Evolutionary conservation across 2,888 invertebrate species (phyloP), one percentile per base, ranked within the genome.

Genomic region (Diarsia dahlii): DNA sequence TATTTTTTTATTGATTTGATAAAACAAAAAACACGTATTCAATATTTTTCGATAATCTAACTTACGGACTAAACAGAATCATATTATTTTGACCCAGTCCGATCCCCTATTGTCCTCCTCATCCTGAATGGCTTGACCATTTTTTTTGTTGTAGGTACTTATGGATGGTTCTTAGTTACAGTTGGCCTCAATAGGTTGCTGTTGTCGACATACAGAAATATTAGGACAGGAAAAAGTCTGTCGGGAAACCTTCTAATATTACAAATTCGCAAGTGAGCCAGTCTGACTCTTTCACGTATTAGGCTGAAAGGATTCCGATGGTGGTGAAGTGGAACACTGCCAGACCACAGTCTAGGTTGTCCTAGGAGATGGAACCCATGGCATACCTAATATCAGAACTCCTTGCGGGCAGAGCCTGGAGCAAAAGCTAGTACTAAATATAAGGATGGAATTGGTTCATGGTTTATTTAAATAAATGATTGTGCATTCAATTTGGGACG

Each of bases 401-500:
- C 8, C 39, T 6, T 8, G 2, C 56, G 56, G 56, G 56, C 56
- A 2, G 8, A 56, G 13, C 23, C 6, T 13, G 23, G 15, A n/a
- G 1, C 13, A 0, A 5, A 39, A n/a, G 20, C 12, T 6, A 62
- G 20, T 62, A 60, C 9, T 20, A 60, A 34, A 20, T 34, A 34
- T 45, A 74, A 58, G 20, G 52, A 52, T 52, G 23, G 23, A 23
- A 1, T 28, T 58, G 23, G 2, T 56, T 28, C 15, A 28, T 58
- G 15, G 28, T 58, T 58, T 58, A 58, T 58, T 58, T 28, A 15
- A 15, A 28, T 58, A 58, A 23, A 69, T 56, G 48, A 50, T 45
- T 68, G 58, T 23, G 23, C 10, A 0, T 80, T 56, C 56, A 71
- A 60, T 74, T 54, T 28, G 46, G 15, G 23, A 56, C 20, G 20